Evolutionary conservation across 2,888 invertebrate genomes (phyloP), one percentile per base, ranked within the genome.

Genomic region (Apamea epomidion): DNA sequence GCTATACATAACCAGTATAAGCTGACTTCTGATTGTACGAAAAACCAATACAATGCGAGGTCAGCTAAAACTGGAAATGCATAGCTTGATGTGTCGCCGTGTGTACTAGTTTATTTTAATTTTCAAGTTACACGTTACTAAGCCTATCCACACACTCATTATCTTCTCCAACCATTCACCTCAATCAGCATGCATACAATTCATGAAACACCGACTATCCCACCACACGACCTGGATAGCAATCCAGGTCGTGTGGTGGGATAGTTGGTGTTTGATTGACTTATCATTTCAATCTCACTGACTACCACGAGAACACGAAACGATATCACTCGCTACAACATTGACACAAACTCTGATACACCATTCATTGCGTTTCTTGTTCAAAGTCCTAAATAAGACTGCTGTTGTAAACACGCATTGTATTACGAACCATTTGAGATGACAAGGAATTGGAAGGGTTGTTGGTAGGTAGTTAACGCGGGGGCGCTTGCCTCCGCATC

Each of bases 401-500:
- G 0, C 14, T 1, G 0, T 25, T 62, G 0, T 29, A 60, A 84
- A 51, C 29, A 14, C 7, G 81, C 60, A 83, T 78, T 84, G 80
- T 21, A 72, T 25, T 0, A 2, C 14, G 2, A 45, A 48, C 7
- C 0, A 12, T 10, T 54, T 12, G 2, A 42, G 10, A n/a, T 10
- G n/a, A 48, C 2, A 16, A 64, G 10, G 12, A 0, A 5, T n/a
- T n/a, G 12, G 14, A 0, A 1, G 3, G 29, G 78, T 78, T 60
- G 5, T 32, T 72, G 21, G 65, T 81, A 45, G 0, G 8, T 32
- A 3, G 68, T 60, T 93, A 92, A 92, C 92, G 93, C 91, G 94
- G 94, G 93, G 93, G 94, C 94, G 93, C 91, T 92, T 85, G 92
- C 90, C 92, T 92, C 86, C 92, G 92, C 93, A 93, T 95, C 94